These are phyloP conservation scores for Geodia barretti DNA, from an alignment of 37 sponge, comb jelly and placozoan species.

Conservation along the genomic window DNA sequence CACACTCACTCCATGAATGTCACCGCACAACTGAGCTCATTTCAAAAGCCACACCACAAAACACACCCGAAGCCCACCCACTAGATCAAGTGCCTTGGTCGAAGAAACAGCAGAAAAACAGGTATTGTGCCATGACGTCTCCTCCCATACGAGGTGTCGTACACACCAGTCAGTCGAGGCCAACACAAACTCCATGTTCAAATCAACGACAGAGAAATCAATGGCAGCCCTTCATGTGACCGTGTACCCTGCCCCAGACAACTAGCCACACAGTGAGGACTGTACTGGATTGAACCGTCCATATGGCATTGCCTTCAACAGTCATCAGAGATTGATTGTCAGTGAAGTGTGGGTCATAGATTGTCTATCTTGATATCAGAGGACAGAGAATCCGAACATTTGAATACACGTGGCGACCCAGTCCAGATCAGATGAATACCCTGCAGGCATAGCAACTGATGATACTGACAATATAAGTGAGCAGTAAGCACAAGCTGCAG, in stretches of 20 bases:
- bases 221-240: not conserved
- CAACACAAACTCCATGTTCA: not conserved
- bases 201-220: not conserved
- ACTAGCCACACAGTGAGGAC: too few relatives aligned
- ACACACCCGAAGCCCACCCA: too few relatives aligned
- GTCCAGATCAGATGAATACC: not conserved
- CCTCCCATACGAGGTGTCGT: not conserved
- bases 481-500: not conserved
- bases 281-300: not conserved
- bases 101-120: too few relatives aligned
- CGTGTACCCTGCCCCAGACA: not conserved
- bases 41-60: too few relatives aligned
- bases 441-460: not conserved
- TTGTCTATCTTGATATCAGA: not conserved
- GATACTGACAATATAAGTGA: not conserved
- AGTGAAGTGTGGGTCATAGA: not conserved
- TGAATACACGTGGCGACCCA: too few relatives aligned
- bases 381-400: not conserved
- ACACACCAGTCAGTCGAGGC: not conserved
- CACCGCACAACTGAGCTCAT: too few relatives aligned
- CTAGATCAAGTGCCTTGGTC: too few relatives aligned
- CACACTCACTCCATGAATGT: too few relatives aligned
- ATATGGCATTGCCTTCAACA: not conserved
- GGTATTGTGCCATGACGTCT: too few relatives aligned
- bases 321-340: not conserved